Conservation (phyloP, 1,140 invertebrate genomes). For the Akabosia matsudoensis region DNA sequence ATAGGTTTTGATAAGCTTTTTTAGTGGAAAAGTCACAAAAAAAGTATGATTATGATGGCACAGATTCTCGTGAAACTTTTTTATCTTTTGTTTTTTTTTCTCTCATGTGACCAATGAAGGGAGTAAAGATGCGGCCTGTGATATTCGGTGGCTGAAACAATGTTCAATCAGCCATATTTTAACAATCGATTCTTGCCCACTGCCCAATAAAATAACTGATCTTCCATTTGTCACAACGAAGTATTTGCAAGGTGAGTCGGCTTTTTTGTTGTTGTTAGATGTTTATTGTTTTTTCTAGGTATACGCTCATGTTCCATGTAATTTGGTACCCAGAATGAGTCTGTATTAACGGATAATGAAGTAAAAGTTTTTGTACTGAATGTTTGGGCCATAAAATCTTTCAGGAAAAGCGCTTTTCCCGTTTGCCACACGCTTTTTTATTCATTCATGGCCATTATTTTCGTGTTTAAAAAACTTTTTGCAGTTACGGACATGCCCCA, state of each 20-base stretch:
- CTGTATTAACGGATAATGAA: no score
- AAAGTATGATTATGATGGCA: no score
- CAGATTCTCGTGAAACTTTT: no score
- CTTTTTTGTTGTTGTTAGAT: conserved; percentile 11
- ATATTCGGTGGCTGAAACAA: conserved; percentile 9
- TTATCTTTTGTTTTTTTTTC: no score
- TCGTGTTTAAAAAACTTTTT: conserved; percentile 35
- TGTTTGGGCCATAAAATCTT: no score
- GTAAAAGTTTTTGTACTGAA: no score
- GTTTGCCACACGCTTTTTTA: no score
- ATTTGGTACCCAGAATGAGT: no score
- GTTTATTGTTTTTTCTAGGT: not conserved
- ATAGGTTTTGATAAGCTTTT: no score
- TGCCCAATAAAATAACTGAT: conserved; percentile 68
- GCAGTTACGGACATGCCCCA: conserved; percentile 72
- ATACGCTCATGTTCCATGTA: not conserved
- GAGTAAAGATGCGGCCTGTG: conserved; percentile 9
- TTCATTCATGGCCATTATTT: no score
- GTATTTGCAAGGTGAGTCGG: conserved; percentile 70
- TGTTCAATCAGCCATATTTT: conserved; percentile 1
- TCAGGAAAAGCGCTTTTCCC: no score
- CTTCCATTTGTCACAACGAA: conserved; percentile 65
- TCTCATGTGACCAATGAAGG: not conserved
- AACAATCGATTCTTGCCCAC: conserved; percentile 61
- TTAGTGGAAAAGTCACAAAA: no score